Base-by-base conservation (phyloP, 2,888 invertebrate species). In the Toxonevra muliebris region DNA sequence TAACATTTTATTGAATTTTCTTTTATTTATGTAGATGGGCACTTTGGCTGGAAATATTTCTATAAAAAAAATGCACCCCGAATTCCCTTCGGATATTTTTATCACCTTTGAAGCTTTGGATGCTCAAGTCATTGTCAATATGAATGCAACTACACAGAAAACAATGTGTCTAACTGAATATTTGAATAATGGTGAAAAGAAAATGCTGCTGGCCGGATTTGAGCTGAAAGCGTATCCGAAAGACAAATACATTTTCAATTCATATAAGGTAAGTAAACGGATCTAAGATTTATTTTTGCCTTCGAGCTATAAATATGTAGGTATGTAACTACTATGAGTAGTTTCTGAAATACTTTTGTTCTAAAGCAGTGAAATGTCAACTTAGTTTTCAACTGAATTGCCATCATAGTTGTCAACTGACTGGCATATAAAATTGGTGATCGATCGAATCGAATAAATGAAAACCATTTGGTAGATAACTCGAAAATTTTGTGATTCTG, bases 61-160 rank as follows among this genome's bases (percentile, higher is more conserved):
- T 86, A 86, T 90, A 69, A 92, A 92, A 79, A 87, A 91, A 76
- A 77, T 84, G 8, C 87, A 90, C 72, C 86, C 82, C 1, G 90
- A 90, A 55, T 92, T 92, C 77, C 89, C 89, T 1, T 92, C 92
- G 0, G 92, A 92, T 76, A 75, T 92, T 13, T 91, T 89, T 76
- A 79, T 90, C 7, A 79, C 86, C 1, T 78, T 87, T 0, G 85
- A 80, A 70, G 75, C 78, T 10, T 62, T 77, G 30, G 74, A 81
- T 74, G 78, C 70, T 0, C 73, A 71, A 66, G 71, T 82, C 1
- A 87, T 88, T 48, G 78, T 90, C 63, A 83, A 89, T 88, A 84
- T 69, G 78, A 58, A 79, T 91, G 54, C 63, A 13, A n/a, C 50
- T 10, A 62, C 61, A 10, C 71, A 69, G 45, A 62, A 68, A 54